phyloP scores from a whole-genome alignment of 2,888 invertebrate species.

The Chelonus formosanus region DNA sequence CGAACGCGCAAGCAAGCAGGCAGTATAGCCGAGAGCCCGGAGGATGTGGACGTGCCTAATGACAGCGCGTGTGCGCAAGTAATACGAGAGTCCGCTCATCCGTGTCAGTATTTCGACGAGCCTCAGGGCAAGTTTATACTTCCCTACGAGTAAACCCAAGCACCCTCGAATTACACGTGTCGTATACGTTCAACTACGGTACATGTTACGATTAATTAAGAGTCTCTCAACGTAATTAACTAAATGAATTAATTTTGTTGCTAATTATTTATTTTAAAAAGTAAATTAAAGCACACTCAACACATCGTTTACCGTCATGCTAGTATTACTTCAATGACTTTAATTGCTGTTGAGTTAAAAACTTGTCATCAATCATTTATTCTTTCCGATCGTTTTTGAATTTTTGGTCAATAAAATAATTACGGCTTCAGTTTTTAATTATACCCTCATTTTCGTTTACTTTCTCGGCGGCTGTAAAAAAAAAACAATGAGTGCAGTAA shows the following conservation, averaged over 20 bases:
- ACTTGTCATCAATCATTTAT: too few relatives aligned
- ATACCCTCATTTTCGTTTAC: too few relatives aligned
- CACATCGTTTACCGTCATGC: too few relatives aligned
- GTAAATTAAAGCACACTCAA: too few relatives aligned
- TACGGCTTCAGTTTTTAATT: too few relatives aligned
- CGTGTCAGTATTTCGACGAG: slow-evolving; percentile 9
- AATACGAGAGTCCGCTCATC: slow-evolving; percentile 31
- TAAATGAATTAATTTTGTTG: slow-evolving; percentile 1
- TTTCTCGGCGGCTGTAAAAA: too few relatives aligned
- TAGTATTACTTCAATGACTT: too few relatives aligned
- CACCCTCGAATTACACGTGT: slow-evolving; percentile 29
- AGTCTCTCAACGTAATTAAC: slow-evolving; percentile 27
- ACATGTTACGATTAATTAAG: slow-evolving; percentile 26
- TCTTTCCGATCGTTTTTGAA: too few relatives aligned
- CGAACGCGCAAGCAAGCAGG: background rate
- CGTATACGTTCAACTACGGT: slow-evolving; percentile 18
- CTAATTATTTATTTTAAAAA: too few relatives aligned
- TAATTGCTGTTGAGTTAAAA: too few relatives aligned
- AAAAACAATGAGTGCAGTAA: too few relatives aligned
- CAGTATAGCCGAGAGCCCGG: slow-evolving; percentile 15
- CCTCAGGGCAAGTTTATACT: slow-evolving; percentile 5
- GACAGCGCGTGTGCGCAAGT: slow-evolving; percentile 26
- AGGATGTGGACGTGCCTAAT: slow-evolving; percentile 30
- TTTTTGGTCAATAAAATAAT: too few relatives aligned
- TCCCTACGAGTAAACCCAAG: slow-evolving; percentile 2